phyloP scores from a whole-genome alignment of 2,113 vertebrate genomes.

The Crocuta crocuta region DNA sequence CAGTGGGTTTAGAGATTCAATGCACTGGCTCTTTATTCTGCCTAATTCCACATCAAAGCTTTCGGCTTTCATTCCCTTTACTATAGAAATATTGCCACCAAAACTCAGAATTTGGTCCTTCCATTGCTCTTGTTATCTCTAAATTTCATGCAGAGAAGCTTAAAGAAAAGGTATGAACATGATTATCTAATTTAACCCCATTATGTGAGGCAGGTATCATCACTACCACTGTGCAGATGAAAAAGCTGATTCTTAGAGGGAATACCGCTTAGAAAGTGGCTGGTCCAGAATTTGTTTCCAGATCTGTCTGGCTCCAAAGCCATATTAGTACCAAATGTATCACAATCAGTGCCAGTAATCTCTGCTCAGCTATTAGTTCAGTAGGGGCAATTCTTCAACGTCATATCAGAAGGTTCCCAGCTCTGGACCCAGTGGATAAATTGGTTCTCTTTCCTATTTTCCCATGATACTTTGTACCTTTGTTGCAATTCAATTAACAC shows the following conservation, averaged over 20 bases:
- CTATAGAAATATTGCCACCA: neutral
- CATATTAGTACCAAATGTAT: neutral
- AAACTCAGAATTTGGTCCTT: neutral
- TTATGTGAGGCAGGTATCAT: neutral
- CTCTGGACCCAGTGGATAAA: neutral
- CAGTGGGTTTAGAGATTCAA: neutral
- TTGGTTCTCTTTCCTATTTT: neutral
- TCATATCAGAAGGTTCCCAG: neutral
- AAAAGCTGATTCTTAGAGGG: neutral
- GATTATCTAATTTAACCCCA: neutral
- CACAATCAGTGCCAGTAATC: neutral
- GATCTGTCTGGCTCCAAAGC: neutral
- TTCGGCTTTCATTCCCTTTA: neutral
- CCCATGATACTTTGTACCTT: neutral
- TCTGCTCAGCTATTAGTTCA: neutral
- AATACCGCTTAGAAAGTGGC: neutral
- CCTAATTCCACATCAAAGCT: slow-evolving; percentile 71
- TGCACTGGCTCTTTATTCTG: slow-evolving; percentile 16
- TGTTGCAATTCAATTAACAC: neutral
- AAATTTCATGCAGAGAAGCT: neutral
- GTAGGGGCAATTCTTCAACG: neutral
- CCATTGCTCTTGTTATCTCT: neutral
- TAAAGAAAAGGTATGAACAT: neutral
- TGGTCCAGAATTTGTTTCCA: neutral
- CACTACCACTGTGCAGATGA: neutral